Evolutionary conservation across 2,113 vertebrate genomes (phyloP), one percentile per base, ranked within the genome.

Genomic region (Ornithorhynchus anatinus): DNA sequence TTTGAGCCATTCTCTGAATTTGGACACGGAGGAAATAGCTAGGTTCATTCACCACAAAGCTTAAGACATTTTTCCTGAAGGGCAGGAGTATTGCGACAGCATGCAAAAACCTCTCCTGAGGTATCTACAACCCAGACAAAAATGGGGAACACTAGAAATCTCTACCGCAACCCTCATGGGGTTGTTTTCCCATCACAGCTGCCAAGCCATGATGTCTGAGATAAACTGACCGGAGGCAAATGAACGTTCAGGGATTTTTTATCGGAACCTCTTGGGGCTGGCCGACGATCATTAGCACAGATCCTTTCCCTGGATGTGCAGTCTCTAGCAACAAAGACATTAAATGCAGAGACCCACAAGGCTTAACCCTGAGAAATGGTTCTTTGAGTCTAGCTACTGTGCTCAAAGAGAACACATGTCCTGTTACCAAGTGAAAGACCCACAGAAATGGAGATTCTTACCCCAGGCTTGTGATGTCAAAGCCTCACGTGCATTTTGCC

Each of bases 121-220:
- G 25, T 23, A 20, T 38, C 4, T 44, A 19, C 29, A 14, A 1
- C 22, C 27, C 1, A 1, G 16, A 12, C 9, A 23, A 3, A 23
- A 14, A 27, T 3, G 17, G 51, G 17, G 29, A 16, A 29, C 15
- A 12, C 36, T 19, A 1, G 11, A 8, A 31, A n/a, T 47, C 45
- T 64, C 27, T 25, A 37, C 10, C 4, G 10, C 15, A 22, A n/a
- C 8, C 31, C 25, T 16, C 6, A 17, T 12, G 3, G 6, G 7
- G 10, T 0, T 3, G 8, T 6, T 1, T 37, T n/a, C 1, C 27
- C 8, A 5, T 10, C 13, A 3, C 0, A 20, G 15, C 47, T 50
- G 25, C 25, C 25, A 25, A 17, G 4, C 43, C 23, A 0, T 2
- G 27, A 16, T 17, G 7, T 6, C n/a, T 23, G 32, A 20, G 15